Percentiles rank a stretch among this genome's conserved stretches.
phyloP scores from a whole-genome alignment of 2,797 vertebrate genomes.

The Atherinosoma microstoma region DNA sequence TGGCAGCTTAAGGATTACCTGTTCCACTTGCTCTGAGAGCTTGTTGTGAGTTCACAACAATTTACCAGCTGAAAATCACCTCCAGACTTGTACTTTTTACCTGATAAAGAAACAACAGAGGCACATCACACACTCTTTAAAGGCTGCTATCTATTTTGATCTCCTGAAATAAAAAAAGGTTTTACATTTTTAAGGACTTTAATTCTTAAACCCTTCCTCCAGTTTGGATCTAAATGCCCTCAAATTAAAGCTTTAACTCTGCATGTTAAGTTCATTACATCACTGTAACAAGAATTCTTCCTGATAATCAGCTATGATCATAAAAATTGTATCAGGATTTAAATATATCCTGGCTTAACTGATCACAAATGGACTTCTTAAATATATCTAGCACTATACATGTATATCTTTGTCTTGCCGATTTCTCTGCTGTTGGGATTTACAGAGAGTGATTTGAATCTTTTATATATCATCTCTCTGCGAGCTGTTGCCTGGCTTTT shows the following conservation, averaged over 20 bases:
- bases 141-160: background rate
- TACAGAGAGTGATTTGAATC: too few species aligned
- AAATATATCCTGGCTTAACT: background rate
- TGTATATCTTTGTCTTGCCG: too few species aligned
- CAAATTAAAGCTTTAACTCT: background rate
- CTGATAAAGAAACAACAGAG: background rate
- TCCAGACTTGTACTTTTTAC: background rate
- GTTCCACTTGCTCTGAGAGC: background rate
- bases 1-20: background rate
- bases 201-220: background rate
- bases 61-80: background rate
- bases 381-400: too few species aligned
- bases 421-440: too few species aligned
- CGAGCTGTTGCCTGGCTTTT: too few species aligned
- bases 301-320: background rate
- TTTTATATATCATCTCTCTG: too few species aligned
- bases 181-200: background rate
- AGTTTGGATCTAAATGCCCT: background rate
- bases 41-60: background rate
- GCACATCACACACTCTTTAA: background rate
- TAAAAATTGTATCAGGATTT: background rate
- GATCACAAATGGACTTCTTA: too few species aligned
- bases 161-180: background rate
- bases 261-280: background rate
- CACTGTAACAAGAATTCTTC: background rate